A percentile compares a stretch with the other conserved stretches of the same genome.
These are phyloP conservation scores for Acanthosoma haemorrhoidale DNA, from an alignment of 2,888 invertebrate species.

Conservation along the genomic window DNA sequence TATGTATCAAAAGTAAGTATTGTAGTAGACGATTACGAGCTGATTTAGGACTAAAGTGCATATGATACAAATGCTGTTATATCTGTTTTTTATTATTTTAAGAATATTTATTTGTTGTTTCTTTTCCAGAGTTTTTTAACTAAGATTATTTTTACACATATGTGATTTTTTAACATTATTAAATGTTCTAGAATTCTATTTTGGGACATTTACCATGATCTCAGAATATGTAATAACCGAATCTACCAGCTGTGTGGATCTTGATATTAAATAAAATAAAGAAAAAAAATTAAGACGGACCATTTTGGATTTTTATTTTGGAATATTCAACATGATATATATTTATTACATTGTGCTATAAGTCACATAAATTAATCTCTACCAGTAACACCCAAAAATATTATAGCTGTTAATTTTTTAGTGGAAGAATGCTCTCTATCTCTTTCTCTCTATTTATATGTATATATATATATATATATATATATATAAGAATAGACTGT, in stretches of 20 bases:
- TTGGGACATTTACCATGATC: background rate
- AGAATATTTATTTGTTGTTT: background rate
- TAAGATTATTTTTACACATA: background rate
- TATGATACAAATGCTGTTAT: background rate
- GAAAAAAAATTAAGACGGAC: background rate
- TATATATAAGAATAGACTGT: too few relatives aligned
- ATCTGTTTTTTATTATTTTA: background rate
- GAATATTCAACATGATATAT: background rate
- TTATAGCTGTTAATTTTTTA: too few relatives aligned
- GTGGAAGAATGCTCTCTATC: too few relatives aligned
- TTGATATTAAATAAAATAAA: background rate
- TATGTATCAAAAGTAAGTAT: background rate
- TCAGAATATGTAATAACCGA: background rate
- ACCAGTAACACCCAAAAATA: too few relatives aligned
- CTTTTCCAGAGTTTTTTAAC: background rate
- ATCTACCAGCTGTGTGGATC: too few relatives aligned
- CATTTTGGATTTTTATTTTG: constrained; percentile 4
- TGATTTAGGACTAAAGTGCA: background rate
- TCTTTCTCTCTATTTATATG: too few relatives aligned
- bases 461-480: too few relatives aligned
- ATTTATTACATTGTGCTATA: background rate
- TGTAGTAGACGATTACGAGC: background rate
- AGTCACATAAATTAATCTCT: background rate
- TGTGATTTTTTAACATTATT: background rate
- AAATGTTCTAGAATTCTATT: background rate